Evolutionary conservation across 2,888 invertebrate species (phyloP), one percentile per base, ranked within the genome.

Genomic region (Taphrorychus bicolor): DNA sequence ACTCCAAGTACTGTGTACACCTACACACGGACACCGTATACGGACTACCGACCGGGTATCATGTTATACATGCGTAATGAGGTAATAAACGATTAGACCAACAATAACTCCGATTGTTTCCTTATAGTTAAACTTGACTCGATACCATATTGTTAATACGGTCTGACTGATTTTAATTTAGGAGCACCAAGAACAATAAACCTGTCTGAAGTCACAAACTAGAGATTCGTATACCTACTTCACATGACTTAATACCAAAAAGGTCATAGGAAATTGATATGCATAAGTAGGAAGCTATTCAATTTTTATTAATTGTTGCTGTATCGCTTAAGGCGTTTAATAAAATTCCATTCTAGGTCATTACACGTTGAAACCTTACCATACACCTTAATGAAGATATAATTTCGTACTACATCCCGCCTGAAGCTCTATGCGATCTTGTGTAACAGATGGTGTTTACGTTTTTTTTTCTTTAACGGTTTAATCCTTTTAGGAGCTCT

Each of bases 291-390:
- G 40, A 59, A 49, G 49, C 51, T 40, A 17, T 42, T 24, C 5
- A 7, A 59, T 49, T 59, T 59, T 59, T 51, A 48, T 59, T 48
- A 59, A 45, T 51, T 14, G 59, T 22, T 17, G 24, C n/a, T 40
- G 23, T 61, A 61, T n/a, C 24, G 56, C 56, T 22, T 48, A 2
- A 18, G 56, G 62, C 56, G 18, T 4, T 48, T 32, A 53, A 56
- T 62, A 62, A 62, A 56, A 62, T 62, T 62, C 62, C 62, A 48
- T 62, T 56, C 62, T 56, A 54, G 62, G 62, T 56, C 62, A 48
- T 56, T 54, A 62, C 23, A 48, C 14, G 22, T 45, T 51, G 40
- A 40, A 54, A 57, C n/a, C n/a, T n/a, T n/a, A n/a, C n/a, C n/a
- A 63, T 42, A 41, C 57, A 17, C 1, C 49, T 58, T 40, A 49